A percentile compares a stretch with the other conserved stretches of the same genome.
Evolutionary conservation across 2,113 vertebrate genomes (phyloP).

Genomic region (Mobula birostris): DNA sequence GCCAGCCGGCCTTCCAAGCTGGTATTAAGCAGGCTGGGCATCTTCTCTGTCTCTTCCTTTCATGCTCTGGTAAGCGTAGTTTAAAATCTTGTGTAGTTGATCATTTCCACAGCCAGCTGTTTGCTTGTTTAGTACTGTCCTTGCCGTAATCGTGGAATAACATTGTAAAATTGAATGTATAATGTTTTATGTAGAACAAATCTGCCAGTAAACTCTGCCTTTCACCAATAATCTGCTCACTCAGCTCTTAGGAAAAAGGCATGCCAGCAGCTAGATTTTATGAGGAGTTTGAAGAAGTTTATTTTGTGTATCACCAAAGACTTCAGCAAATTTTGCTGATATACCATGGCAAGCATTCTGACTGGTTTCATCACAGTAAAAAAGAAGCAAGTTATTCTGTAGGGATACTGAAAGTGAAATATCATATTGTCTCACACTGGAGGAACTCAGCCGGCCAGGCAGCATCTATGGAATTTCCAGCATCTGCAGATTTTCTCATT

Average conservation of each 20-base stretch:
- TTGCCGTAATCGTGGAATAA: not conserved
- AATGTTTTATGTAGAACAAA: too few relatives aligned
- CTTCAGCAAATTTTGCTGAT: too few relatives aligned
- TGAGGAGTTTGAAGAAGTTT: too few relatives aligned
- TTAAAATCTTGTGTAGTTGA: not conserved
- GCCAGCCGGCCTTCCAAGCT: constrained; percentile 85
- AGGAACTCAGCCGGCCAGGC: too few relatives aligned
- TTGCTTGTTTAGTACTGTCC: not conserved
- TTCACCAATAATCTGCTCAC: too few relatives aligned
- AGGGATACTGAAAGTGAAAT: not conserved
- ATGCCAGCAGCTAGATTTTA: too few relatives aligned
- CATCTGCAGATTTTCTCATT: not conserved
- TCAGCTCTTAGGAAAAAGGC: too few relatives aligned
- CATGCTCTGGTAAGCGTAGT: constrained; percentile 79
- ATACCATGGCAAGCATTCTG: too few relatives aligned
- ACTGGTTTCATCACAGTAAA: not conserved
- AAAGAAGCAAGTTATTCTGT: not conserved
- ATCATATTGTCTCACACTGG: not conserved
- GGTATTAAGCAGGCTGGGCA: constrained; percentile 78
- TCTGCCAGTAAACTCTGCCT: too few relatives aligned
- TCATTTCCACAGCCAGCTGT: not conserved
- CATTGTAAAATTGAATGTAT: not conserved
- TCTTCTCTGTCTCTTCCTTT: constrained; percentile 93
- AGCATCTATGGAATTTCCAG: too few relatives aligned
- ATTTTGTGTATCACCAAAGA: too few relatives aligned